Base-by-base conservation (phyloP, 2,113 vertebrate genomes). In the Delphinus delphis region DNA sequence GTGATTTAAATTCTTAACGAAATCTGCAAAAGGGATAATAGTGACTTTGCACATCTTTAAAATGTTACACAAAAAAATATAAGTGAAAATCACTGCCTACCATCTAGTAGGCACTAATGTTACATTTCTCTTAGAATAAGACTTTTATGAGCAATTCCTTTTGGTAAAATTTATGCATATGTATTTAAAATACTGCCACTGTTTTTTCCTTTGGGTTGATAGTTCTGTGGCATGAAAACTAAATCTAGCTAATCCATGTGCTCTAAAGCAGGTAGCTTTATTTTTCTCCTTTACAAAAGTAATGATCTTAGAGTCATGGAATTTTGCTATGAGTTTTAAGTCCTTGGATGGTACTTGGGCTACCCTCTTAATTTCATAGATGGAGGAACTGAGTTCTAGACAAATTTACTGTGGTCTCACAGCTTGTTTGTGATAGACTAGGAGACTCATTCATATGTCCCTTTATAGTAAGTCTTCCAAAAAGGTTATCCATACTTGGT, bases 361-460 rank as follows among this genome's bases (percentile, higher is more conserved):
- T 38, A 31, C 41, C 36, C 31, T 74, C 65, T 71, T 90, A 53
- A 25, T 81, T 53, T 41, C 65, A 26, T 1, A 94, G 89, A 96
- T 96, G 83, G 93, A 63, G 76, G 96, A 97, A 96, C 25, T 65
- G 50, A 71, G 41, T 55, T 25, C 1, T 80, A 82, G 96, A 97
- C 91, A 36, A 79, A 91, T 50, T 41, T 58, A 84, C 63, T 90
- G 77, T 95, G 88, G 96, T 97, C 85, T 90, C 63, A 71, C 6
- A 1, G 47, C 62, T 88, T 14, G 26, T 84, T 63, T 70, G 85
- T 90, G 89, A 0, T 91, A 95, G 85, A 97, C 10, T 65, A 53
- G 55, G 58, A 55, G 25, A 77, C 31, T 84, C 79, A 83, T 9
- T 86, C 71, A 41, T 84, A 15, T 60, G 31, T 79, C 10, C 8